phyloP scores from a whole-genome alignment of 2,113 vertebrate species.

The Psephotus haematonotus region DNA sequence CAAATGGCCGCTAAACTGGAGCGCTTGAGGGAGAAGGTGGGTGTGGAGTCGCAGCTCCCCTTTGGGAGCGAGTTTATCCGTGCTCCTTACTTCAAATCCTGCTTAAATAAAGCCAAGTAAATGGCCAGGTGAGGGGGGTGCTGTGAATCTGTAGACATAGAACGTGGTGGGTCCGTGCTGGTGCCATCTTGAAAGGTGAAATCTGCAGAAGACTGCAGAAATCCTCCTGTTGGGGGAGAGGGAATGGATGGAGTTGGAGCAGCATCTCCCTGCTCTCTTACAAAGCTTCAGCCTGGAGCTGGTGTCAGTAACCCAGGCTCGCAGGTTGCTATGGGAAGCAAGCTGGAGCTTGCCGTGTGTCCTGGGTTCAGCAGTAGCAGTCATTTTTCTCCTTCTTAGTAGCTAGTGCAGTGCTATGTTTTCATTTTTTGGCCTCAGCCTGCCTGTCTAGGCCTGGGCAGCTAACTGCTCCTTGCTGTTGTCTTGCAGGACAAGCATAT shows the following conservation, averaged over 20 bases:
- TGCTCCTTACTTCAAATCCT: not conserved
- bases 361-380: too few species aligned
- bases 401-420: too few species aligned
- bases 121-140: fast-evolving
- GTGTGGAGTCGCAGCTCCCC: not conserved
- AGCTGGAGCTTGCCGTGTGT: not conserved
- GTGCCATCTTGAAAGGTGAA: not conserved
- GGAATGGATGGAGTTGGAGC: not conserved
- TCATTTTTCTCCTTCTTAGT: too few species aligned
- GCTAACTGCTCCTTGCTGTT: not conserved
- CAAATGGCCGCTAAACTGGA: slow-evolving; percentile 92
- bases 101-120: too few species aligned
- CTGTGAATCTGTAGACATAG: fast-evolving
- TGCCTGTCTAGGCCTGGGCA: not conserved
- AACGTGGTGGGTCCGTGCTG: not conserved
- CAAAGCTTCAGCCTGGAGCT: not conserved
- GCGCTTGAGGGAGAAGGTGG: slow-evolving; percentile 93
- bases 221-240: too few species aligned
- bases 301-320: fast-evolving
- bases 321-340: not conserved
- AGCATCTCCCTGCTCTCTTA: fast-evolving
- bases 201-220: not conserved
- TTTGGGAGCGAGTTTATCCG: not conserved
- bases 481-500: slow-evolving; percentile 90
- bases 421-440: too few species aligned